These are phyloP conservation scores for Ooceraea biroi DNA, from an alignment of 1,140 invertebrate species.

Conservation along the genomic window DNA sequence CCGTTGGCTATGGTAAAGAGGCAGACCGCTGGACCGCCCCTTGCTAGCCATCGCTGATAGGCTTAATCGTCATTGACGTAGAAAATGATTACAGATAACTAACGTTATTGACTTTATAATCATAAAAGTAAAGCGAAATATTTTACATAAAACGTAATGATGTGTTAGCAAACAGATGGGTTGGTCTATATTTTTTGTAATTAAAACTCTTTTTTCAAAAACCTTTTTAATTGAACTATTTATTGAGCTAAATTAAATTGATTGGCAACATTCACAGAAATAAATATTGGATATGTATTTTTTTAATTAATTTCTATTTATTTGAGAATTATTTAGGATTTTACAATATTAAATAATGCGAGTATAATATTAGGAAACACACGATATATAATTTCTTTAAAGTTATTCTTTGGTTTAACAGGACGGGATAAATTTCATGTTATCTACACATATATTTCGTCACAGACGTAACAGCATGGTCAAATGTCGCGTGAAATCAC, in stretches of 20 bases:
- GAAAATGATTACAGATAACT: conserved; percentile 43
- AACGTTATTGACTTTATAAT: conserved; percentile 23
- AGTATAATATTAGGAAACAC: background rate
- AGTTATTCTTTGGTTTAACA: background rate
- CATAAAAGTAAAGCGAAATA: background rate
- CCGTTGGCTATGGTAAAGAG: conserved; percentile 46
- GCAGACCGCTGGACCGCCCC: conserved; percentile 12
- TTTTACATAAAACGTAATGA: background rate
- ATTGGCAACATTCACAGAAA: conserved; percentile 1
- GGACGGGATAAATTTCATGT: background rate
- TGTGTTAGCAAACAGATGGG: background rate
- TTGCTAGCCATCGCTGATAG: background rate
- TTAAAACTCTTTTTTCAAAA: no score
- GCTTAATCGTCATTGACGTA: conserved; percentile 15
- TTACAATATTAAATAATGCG: background rate
- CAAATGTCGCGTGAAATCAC: background rate
- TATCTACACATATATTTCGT: background rate
- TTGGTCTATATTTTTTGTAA: background rate
- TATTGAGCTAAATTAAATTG: background rate
- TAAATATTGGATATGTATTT: background rate
- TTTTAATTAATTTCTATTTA: conserved; percentile 4
- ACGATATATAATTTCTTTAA: background rate
- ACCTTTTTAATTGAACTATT: no score
- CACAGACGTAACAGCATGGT: background rate
- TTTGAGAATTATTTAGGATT: conserved; percentile 16